Base-by-base conservation (phyloP, 2,797 vertebrate genomes). In the Catamblyrhynchus diadema region DNA sequence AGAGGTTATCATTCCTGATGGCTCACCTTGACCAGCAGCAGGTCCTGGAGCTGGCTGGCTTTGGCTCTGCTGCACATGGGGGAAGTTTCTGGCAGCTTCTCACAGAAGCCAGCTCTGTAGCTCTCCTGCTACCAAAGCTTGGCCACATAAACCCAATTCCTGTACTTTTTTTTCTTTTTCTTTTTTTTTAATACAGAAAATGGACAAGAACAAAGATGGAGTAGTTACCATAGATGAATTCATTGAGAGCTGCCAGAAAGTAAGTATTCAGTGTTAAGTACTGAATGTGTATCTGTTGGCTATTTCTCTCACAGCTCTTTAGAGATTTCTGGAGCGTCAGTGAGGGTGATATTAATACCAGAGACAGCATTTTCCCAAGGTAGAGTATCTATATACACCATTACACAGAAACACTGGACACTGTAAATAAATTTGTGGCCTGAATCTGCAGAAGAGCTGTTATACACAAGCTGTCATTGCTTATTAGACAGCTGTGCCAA, bases 201-300 rank as follows among this genome's bases (percentile, higher is more conserved):
- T 99, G 99, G 99, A 99, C 98, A 99, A 99, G 98, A 99, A 99
- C 96, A 99, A 99, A 98, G 99, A 99, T 60, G 99, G 99, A 11
- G 99, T 99, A 69, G 99, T 99, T 77, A 99, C 99, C 98, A 99
- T 99, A 97, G 99, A 99, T 4, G 99, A 99, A 97, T 99, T 99
- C 98, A 99, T 99, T 44, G 99, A 99, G 98, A 99, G 99, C 95
- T 99, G 99, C 98, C 99, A 99, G 98, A 99, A 99, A 94, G 99
- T 99, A 98, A 99, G 99, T 98, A 85, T 25, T 13, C 14, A 14
- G 16, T 28, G 41, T 28, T 45, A 75, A 77, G 50, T 48, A 50
- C 10, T 35, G n/a, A 67, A 44, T 11, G 3, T 56, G 8, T 42
- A 32, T 50, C 33, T 70, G 24, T 27, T 91, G 66, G 13, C 30